Base-by-base conservation (phyloP, 2,888 invertebrate genomes). In the Dolichopus griseipennis region DNA sequence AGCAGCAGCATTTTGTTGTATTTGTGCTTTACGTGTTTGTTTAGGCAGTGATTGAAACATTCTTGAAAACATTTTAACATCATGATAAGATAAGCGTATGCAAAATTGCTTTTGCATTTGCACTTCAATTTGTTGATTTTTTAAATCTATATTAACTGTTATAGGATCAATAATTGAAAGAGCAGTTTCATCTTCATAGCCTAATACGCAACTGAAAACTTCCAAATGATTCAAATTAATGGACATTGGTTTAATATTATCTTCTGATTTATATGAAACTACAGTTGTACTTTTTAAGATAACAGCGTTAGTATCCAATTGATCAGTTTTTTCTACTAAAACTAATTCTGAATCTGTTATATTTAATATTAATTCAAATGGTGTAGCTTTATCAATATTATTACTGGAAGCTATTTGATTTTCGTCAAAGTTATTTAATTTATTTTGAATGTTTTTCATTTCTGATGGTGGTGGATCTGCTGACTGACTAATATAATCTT, bases 311-410 rank as follows among this genome's bases (percentile, higher is more conserved):
- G 96, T 93, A 78, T 97, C 95, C 83, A 88, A 86, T 20, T 90
- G 85, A 0, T 93, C 89, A 1, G 92, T 89, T 78, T 97, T 91
- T 79, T 98, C 97, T 0, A 98, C 91, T 52, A 97, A 86, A 43
- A 98, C 94, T 69, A 98, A 84, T 82, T 99, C 97, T 5, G 96
- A 97, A 81, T 97, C 95, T 0, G 95, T 95, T 34, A 97, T 89
- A 81, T 97, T 97, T 68, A 98, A 84, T 79, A 95, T 95, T 52
- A 97, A 83, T 80, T 97, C 96, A 34, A 75, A 76, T 21, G 68
- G 78, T 75, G 66, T 61, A 52, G 67, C 69, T 34, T 73, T 71
- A 22, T 71, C 71, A 21, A 70, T 69, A 61, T 71, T 61, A n/a
- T 68, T 68, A 65, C 68, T 68, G 41, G 70, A 68, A 18, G 10